phyloP scores from a whole-genome alignment of 2,888 invertebrate species.

The Syrista parreyssii region DNA sequence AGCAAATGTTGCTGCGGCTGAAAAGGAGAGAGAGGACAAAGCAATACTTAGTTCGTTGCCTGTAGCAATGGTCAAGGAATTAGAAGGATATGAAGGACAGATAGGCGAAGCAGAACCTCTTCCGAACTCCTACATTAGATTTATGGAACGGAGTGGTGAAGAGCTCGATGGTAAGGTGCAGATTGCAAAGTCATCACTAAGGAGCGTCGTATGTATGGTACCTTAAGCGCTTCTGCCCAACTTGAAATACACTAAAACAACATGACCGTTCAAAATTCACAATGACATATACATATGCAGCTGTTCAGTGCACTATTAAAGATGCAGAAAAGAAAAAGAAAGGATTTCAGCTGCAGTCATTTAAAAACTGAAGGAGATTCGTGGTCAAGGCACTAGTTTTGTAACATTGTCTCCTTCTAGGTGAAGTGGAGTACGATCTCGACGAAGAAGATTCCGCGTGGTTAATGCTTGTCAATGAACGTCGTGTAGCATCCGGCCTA shows the following conservation, averaged over 20 bases:
- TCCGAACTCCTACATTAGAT: slow-evolving; percentile 91
- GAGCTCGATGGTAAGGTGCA: slow-evolving; percentile 86
- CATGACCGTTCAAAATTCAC: no score
- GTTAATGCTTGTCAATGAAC: slow-evolving; percentile 89
- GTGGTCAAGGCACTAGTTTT: no score
- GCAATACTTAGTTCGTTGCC: slow-evolving; percentile 55
- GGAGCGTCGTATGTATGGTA: no score
- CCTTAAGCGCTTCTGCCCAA: no score
- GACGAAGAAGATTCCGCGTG: slow-evolving; percentile 98
- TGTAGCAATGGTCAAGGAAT: slow-evolving; percentile 56
- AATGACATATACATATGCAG: no score
- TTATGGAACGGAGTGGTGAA: slow-evolving; percentile 94
- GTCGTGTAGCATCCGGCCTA: slow-evolving; percentile 78
- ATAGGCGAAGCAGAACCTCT: slow-evolving; percentile 80
- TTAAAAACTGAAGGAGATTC: no score
- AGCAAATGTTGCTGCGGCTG: slow-evolving; percentile 41
- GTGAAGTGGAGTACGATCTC: slow-evolving; percentile 90
- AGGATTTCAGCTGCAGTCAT: no score
- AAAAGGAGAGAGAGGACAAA: slow-evolving; percentile 61
- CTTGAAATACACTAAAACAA: no score
- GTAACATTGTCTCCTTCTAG: slow-evolving; percentile 28
- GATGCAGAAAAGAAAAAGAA: no score
- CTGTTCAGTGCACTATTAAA: no score
- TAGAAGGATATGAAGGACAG: slow-evolving; percentile 59
- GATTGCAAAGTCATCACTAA: not conserved